A percentile compares a stretch with the other conserved stretches of the same genome.
These are phyloP conservation scores for Cartodere bifasciata DNA, from an alignment of 2,888 invertebrate species.

Conservation along the genomic window DNA sequence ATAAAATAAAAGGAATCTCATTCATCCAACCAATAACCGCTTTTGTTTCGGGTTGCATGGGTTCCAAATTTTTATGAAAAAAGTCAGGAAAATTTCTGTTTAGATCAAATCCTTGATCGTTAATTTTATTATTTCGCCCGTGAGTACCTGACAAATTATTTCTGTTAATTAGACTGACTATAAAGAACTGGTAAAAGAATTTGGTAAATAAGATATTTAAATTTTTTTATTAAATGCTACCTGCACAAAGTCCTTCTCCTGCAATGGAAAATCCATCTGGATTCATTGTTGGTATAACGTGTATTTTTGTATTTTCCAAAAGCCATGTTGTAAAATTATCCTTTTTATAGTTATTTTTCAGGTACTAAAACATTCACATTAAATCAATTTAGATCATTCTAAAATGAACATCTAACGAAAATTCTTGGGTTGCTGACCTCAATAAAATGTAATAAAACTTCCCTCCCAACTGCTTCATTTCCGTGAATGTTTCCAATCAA, in stretches of 20 bases:
- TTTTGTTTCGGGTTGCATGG: conserved; percentile 42
- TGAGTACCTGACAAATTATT: too few species aligned
- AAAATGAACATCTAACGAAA: background rate
- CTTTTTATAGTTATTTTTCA: conserved; percentile 35
- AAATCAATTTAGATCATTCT: conserved; percentile 1
- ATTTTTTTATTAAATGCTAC: too few species aligned
- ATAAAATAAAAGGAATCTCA: conserved; percentile 44
- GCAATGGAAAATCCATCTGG: conserved; percentile 52
- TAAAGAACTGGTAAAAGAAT: too few species aligned
- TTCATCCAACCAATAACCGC: conserved; percentile 48
- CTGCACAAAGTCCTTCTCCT: conserved; percentile 20
- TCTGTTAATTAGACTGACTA: too few species aligned
- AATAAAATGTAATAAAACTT: conserved; percentile 47
- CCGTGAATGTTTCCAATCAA: conserved; percentile 65
- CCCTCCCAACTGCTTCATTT: conserved; percentile 54
- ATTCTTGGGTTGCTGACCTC: conserved; percentile 26
- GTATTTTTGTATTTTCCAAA: conserved; percentile 53
- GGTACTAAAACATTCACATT: conserved; percentile 28
- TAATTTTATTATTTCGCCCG: conserved; percentile 25
- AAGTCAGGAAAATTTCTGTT: conserved; percentile 55
- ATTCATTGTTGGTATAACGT: conserved; percentile 63
- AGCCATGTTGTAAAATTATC: conserved; percentile 42
- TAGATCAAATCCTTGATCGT: conserved; percentile 27
- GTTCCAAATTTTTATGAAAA: conserved; percentile 33
- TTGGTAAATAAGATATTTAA: too few species aligned